phyloP scores from a whole-genome alignment of 2,113 vertebrate species.

The Pachyramphus minor region DNA sequence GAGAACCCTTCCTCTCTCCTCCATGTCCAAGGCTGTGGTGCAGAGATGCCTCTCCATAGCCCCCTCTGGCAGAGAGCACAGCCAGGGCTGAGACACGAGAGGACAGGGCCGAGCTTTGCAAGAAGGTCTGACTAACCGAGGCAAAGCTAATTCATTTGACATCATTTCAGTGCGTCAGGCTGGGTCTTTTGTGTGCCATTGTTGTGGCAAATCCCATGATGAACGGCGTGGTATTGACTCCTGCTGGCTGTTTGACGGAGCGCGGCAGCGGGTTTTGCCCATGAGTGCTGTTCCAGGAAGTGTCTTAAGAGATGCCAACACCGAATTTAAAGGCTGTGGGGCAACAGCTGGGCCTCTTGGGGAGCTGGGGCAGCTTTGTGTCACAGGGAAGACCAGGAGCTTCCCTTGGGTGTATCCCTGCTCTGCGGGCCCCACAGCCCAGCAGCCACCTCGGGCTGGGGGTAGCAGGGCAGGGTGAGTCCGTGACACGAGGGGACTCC shows the following conservation, averaged over 20 bases:
- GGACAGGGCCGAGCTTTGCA: background rate
- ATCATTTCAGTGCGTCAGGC: background rate
- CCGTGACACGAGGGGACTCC: background rate
- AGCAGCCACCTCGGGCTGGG: background rate
- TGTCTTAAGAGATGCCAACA: background rate
- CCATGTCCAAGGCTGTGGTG: background rate
- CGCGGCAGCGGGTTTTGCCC: background rate
- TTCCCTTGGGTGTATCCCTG: background rate
- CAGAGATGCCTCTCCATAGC: background rate
- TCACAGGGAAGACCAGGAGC: background rate
- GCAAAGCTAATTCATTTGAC: slow-evolving; percentile 12
- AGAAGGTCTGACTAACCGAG: background rate
- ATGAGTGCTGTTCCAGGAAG: background rate
- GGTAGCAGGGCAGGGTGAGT: background rate
- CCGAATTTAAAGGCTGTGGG: background rate
- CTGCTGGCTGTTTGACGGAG: background rate
- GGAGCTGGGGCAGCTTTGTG: background rate
- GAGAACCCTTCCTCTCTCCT: background rate
- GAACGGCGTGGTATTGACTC: background rate
- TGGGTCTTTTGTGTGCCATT: background rate
- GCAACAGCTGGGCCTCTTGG: accelerated
- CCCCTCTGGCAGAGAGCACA: background rate
- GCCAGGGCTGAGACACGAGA: background rate
- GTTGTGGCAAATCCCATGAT: background rate
- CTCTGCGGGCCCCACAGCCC: background rate